Conservation (phyloP, 2,888 invertebrate genomes). For the Drosophila monieri region DNA sequence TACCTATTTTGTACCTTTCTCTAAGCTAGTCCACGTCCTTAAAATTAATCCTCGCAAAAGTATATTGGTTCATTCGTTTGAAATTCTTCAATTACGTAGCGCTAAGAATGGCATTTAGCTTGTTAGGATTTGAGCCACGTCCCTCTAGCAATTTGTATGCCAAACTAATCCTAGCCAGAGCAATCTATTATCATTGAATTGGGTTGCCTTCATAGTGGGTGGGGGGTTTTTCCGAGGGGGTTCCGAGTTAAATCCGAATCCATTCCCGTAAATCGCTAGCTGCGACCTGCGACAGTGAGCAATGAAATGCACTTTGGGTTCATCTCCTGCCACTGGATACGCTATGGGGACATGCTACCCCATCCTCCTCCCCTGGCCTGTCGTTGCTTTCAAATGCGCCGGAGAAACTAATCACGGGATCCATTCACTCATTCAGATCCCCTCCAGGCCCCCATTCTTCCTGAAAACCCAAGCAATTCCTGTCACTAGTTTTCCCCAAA, state of each 20-base stretch:
- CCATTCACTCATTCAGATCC: slow-evolving; percentile 45
- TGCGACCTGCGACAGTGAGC: slow-evolving; percentile 65
- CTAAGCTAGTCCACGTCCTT: slow-evolving; percentile 3
- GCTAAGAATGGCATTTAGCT: slow-evolving; percentile 46
- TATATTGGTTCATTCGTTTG: slow-evolving; percentile 34
- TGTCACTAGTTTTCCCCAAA: slow-evolving; percentile 42
- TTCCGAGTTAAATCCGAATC: slow-evolving; percentile 9
- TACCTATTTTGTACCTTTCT: neutral
- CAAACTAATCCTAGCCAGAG: slow-evolving; percentile 51
- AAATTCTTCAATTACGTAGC: slow-evolving; percentile 41
- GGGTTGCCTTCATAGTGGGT: slow-evolving; percentile 17
- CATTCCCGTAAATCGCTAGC: slow-evolving; percentile 50
- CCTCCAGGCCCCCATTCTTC: slow-evolving; percentile 5
- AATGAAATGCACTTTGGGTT: slow-evolving; percentile 73
- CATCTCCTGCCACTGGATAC: slow-evolving; percentile 30
- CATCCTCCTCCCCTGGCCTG: neutral
- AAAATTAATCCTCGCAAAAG: slow-evolving; percentile 8
- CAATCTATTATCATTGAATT: slow-evolving; percentile 60
- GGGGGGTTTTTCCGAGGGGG: slow-evolving; percentile 6
- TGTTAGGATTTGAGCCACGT: slow-evolving; percentile 38
- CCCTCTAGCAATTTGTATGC: slow-evolving; percentile 57
- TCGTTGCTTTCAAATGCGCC: slow-evolving; percentile 28
- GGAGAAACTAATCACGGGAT: slow-evolving; percentile 66
- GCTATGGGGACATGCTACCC: slow-evolving; percentile 1
- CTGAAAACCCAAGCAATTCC: slow-evolving; percentile 10